A percentile compares a stretch with the other conserved stretches of the same genome.
Evolutionary conservation across 2,113 vertebrate species (phyloP).

Genomic region (Corythornis vintsioides): DNA sequence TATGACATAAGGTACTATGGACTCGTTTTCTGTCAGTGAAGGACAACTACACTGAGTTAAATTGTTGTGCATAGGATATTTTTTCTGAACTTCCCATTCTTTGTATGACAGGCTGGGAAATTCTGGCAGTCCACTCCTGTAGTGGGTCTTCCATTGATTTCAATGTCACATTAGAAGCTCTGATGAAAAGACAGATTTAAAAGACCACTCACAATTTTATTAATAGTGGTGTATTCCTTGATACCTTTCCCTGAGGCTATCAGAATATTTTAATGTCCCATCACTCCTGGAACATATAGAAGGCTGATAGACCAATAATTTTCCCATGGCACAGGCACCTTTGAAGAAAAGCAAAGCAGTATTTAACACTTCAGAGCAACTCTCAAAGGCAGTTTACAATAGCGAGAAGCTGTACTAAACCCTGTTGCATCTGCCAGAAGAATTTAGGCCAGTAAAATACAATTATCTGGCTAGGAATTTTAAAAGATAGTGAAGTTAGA

Average conservation of each 20-base stretch:
- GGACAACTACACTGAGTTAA: background rate
- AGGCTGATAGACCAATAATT: background rate
- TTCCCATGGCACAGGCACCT: background rate
- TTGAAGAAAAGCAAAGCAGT: slow-evolving; percentile 31
- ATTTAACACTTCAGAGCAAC: slow-evolving; percentile 38
- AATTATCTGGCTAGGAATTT: slow-evolving; percentile 2
- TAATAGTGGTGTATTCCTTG: background rate
- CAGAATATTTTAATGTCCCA: slow-evolving; percentile 11
- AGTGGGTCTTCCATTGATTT: background rate
- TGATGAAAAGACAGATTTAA: background rate
- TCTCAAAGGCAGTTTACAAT: background rate
- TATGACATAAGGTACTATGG: background rate
- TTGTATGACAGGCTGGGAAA: background rate
- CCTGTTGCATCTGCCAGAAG: background rate
- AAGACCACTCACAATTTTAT: background rate
- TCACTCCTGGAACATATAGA: background rate
- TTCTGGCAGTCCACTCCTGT: background rate
- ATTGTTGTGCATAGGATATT: background rate
- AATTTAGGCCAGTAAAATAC: background rate
- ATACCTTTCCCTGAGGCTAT: background rate
- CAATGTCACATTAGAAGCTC: background rate
- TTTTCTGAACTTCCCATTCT: background rate
- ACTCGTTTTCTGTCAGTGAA: background rate
- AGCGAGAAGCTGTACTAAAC: background rate
- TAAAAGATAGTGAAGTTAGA: background rate